Percentiles rank a stretch among this genome's conserved stretches.
Evolutionary conservation across 1,140 invertebrate genomes (phyloP).

Genomic region (Drosophila sechellia): DNA sequence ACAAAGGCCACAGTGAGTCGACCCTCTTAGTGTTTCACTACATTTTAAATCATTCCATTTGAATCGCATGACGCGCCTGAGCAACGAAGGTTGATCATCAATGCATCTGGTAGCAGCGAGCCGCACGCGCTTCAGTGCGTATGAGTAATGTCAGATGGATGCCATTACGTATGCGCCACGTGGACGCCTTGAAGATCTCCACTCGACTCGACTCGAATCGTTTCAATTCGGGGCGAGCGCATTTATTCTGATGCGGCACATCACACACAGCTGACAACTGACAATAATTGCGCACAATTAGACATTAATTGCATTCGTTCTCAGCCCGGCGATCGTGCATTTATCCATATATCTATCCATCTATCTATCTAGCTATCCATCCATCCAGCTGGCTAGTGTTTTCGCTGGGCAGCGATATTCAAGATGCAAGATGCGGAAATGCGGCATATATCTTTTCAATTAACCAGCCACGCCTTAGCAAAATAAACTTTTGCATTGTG

Average conservation of each 20-base stretch:
- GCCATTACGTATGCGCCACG: slow-evolving; percentile 72
- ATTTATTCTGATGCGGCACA: slow-evolving; percentile 37
- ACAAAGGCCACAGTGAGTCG: slow-evolving; percentile 60
- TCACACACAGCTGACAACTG: slow-evolving; percentile 48
- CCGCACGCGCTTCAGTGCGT: slow-evolving; percentile 56
- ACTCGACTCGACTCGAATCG: slow-evolving; percentile 8
- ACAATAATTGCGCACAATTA: slow-evolving; percentile 80
- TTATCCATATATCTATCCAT: slow-evolving; percentile 21
- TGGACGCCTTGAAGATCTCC: slow-evolving; percentile 51
- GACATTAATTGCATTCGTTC: slow-evolving; percentile 80
- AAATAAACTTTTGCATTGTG: slow-evolving; percentile 68
- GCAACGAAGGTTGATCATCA: slow-evolving; percentile 72
- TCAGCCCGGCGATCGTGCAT: slow-evolving; percentile 58
- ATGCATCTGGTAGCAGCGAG: slow-evolving; percentile 27
- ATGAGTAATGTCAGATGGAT: slow-evolving; percentile 61
- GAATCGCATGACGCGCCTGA: slow-evolving; percentile 16
- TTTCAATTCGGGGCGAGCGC: slow-evolving; percentile 13
- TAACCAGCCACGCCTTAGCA: slow-evolving; percentile 52
- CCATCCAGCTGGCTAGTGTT: slow-evolving; percentile 52
- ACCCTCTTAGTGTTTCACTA: slow-evolving; percentile 11
- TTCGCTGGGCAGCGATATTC: slow-evolving; percentile 28
- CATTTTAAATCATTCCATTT: slow-evolving; percentile 34
- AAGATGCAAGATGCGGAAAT: slow-evolving; percentile 69
- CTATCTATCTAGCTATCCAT: slow-evolving; percentile 21
- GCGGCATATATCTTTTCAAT: slow-evolving; percentile 67